Conservation (phyloP, 2,113 vertebrate species). For the Collichthys lucidus region DNA sequence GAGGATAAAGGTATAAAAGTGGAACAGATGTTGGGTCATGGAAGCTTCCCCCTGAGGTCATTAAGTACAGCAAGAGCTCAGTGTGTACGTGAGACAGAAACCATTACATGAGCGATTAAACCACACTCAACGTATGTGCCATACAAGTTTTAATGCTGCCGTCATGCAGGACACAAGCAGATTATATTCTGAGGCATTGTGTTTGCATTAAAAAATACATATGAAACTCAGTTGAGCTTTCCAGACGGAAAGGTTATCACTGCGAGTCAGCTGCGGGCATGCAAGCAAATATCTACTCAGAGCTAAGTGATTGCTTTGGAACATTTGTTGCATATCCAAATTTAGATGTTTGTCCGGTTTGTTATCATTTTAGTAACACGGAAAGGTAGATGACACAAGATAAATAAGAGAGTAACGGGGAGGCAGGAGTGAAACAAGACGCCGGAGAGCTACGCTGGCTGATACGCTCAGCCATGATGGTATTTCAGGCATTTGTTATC, state of each 20-base stretch:
- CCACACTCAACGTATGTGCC: neutral
- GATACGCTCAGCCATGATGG: too few relatives aligned
- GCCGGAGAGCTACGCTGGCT: neutral
- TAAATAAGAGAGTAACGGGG: neutral
- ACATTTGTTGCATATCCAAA: neutral
- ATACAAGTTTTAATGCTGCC: conserved; percentile 22
- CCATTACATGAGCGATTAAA: neutral
- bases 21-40: conserved; percentile 64
- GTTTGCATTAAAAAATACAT: neutral
- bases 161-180: neutral
- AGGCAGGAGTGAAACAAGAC: neutral
- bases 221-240: neutral
- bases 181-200: conserved; percentile 5
- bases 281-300: neutral
- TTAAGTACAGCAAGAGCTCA: conserved; percentile 9
- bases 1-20: conserved; percentile 53
- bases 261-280: conserved; percentile 4
- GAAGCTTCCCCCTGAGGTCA: conserved; percentile 41
- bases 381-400: neutral
- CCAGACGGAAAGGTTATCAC: neutral
- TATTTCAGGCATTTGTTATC: neutral
- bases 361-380: neutral
- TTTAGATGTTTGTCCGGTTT: neutral
- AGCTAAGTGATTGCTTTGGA: neutral
- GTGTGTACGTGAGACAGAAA: neutral